Conservation (phyloP, 2,888 invertebrate species). For the Euphydryas editha region DNA sequence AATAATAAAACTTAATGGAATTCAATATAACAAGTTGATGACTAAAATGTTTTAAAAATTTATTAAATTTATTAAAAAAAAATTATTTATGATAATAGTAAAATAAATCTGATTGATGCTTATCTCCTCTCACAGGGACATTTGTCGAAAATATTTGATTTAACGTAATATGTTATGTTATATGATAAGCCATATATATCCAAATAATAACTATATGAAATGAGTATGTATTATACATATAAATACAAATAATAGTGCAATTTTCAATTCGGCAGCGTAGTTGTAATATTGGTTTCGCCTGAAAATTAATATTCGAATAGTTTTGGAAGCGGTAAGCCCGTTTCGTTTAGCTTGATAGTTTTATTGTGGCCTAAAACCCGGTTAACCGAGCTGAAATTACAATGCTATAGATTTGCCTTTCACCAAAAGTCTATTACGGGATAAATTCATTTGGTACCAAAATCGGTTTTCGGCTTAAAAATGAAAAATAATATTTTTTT, state of each 20-base stretch:
- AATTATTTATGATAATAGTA: no score
- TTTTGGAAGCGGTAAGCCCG: slow-evolving; percentile 16
- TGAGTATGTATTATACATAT: no score
- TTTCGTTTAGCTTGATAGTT: slow-evolving; percentile 22
- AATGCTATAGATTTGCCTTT: slow-evolving; percentile 32
- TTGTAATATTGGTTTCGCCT: slow-evolving; percentile 3
- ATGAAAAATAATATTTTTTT: neutral
- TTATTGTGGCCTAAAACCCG: slow-evolving; percentile 28
- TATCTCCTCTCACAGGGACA: no score
- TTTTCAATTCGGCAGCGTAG: neutral
- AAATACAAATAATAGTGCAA: neutral
- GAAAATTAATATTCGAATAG: slow-evolving; percentile 12
- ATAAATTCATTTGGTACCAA: slow-evolving; percentile 12
- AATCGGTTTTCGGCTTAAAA: slow-evolving; percentile 18
- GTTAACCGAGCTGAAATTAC: slow-evolving; percentile 33
- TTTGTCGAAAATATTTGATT: no score
- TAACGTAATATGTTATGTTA: no score
- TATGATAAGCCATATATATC: no score
- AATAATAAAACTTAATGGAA: no score
- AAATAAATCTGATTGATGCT: no score
- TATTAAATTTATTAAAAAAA: no score
- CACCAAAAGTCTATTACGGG: slow-evolving; percentile 18
- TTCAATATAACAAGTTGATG: no score
- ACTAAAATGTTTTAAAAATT: no score
- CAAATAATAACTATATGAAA: neutral